These are phyloP conservation scores for Electrona antarctica DNA, from an alignment of 2,113 vertebrate species.

Conservation along the genomic window DNA sequence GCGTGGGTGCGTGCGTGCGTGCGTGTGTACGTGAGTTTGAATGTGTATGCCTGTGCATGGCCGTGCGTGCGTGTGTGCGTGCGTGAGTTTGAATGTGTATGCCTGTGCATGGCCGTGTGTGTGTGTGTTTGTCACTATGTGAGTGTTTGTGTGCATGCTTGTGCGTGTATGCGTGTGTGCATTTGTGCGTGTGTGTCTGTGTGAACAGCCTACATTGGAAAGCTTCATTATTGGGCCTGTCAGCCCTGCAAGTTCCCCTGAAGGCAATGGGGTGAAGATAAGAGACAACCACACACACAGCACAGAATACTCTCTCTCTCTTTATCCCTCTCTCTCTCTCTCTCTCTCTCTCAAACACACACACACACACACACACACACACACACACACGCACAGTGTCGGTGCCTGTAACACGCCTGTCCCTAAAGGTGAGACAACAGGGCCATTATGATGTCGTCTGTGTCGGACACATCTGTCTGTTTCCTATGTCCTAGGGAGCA, in stretches of 20 bases:
- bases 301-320: conserved; percentile 12
- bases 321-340: no score
- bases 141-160: no score
- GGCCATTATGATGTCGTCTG: conserved; percentile 73
- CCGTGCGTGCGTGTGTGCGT: conserved; percentile 13
- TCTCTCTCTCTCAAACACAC: conserved; percentile 1
- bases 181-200: neutral
- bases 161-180: no score
- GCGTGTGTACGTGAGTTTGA: conserved; percentile 9
- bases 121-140: no score
- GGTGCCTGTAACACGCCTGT: conserved; percentile 67
- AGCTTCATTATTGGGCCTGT: conserved; percentile 76
- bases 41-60: conserved; percentile 16
- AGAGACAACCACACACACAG: conserved; percentile 61
- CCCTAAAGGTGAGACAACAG: conserved; percentile 54
- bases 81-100: neutral
- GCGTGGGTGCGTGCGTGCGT: conserved; percentile 55
- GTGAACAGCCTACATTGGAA: conserved; percentile 60
- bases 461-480: conserved; percentile 73
- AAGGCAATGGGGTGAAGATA: conserved; percentile 68
- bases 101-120: no score
- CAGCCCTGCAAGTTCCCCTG: conserved; percentile 60
- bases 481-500: conserved; percentile 43
- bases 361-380: conserved; percentile 10
- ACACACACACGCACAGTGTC: conserved; percentile 17